Conservation (phyloP, 2,888 invertebrate species). For the Laspeyria flexula region DNA sequence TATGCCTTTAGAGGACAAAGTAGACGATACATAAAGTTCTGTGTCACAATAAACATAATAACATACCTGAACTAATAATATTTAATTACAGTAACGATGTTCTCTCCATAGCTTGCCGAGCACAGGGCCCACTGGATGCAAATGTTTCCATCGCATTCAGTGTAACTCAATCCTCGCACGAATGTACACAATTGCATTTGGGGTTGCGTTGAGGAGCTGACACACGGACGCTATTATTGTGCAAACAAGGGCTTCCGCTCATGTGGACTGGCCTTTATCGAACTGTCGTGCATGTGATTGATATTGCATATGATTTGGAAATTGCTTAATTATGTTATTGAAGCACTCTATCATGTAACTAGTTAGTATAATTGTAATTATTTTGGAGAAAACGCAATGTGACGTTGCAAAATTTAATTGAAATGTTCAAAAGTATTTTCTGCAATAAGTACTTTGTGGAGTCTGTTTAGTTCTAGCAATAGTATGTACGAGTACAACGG, state of each 20-base stretch:
- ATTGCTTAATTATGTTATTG: conserved; percentile 37
- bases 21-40: conserved; percentile 5
- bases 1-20: background rate
- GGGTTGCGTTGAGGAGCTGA: conserved; percentile 74
- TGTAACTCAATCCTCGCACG: conserved; percentile 82
- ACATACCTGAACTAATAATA: conserved; percentile 34
- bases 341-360: conserved; percentile 6
- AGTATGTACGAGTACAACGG: conserved; percentile 56
- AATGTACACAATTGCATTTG: conserved; percentile 84
- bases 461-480: conserved; percentile 22
- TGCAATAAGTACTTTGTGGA: no score
- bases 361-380: background rate
- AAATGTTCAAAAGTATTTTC: no score
- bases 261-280: conserved; percentile 61
- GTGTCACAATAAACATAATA: conserved; percentile 20
- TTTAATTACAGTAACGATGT: conserved; percentile 36
- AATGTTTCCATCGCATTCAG: conserved; percentile 76
- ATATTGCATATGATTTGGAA: conserved; percentile 35
- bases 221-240: conserved; percentile 72
- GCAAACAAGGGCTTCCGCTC: conserved; percentile 71
- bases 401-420: no score
- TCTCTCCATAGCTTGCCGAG: conserved; percentile 28
- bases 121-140: conserved; percentile 57
- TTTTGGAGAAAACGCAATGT: no score
- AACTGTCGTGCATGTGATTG: conserved; percentile 48